These are phyloP conservation scores for Exocentrus adspersus DNA, from an alignment of 2,888 invertebrate species.

Conservation along the genomic window DNA sequence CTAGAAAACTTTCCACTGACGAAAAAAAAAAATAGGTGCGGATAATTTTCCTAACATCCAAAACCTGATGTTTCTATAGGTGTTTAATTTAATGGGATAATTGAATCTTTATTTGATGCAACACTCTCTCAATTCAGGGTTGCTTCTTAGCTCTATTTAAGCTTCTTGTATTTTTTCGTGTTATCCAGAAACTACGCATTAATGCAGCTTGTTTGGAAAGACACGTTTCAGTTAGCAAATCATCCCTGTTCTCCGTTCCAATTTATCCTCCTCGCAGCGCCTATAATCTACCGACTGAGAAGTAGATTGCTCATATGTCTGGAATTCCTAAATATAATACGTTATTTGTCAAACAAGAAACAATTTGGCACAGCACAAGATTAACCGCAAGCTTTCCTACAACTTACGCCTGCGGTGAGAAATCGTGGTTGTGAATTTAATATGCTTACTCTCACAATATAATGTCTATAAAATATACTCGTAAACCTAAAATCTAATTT, in stretches of 20 bases:
- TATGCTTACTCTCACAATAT: background rate
- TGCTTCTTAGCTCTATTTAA: too few species aligned
- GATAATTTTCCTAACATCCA: too few species aligned
- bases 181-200: too few species aligned
- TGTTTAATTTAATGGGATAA: too few species aligned
- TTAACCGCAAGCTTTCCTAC: background rate
- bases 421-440: constrained; percentile 5
- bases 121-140: too few species aligned
- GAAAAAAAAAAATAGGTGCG: background rate
- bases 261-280: background rate
- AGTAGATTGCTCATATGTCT: constrained; percentile 23
- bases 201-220: background rate
- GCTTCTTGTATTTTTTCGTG: too few species aligned
- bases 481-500: too few species aligned
- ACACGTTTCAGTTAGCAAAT: background rate
- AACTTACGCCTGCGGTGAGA: constrained; percentile 4
- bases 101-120: too few species aligned
- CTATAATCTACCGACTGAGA: constrained; percentile 2
- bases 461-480: background rate
- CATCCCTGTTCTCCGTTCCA: background rate
- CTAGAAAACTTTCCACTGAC: background rate
- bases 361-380: constrained; percentile 6
- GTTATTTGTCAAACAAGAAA: constrained; percentile 27
- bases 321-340: constrained; percentile 34
- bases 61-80: too few species aligned